Evolutionary conservation across 2,797 vertebrate genomes (phyloP), one percentile per base, ranked within the genome.

Genomic region (Rhadinocentrus ornatus): DNA sequence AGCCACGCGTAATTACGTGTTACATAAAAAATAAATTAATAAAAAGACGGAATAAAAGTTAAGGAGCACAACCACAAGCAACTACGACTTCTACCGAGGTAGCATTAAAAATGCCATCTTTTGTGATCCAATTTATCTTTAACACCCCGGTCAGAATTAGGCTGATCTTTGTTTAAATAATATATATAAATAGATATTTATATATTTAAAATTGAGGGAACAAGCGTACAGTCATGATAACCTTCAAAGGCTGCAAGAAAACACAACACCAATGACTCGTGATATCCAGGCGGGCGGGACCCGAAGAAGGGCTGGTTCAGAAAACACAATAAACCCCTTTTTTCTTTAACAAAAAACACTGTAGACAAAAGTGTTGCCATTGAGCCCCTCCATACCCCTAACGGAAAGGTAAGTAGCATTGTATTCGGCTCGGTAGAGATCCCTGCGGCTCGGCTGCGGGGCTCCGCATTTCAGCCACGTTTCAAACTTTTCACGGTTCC

Each of bases 401-500:
- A 15, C 0, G 20, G 64, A 18, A 10, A 3, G 26, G 27, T 16
- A 29, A 15, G 61, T 1, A 3, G 27, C 18, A 20, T 29, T 5
- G 32, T 13, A 3, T 22, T 0, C 5, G 7, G 1, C 3, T 37
- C 35, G 69, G 56, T 3, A 6, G 69, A 0, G 76, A 5, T 65
- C 73, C 81, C 77, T 71, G 90, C 87, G 71, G 69, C 62, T 3
- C 53, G 57, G 78, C 69, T 3, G 84, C 78, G 50, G 55, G 53
- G 67, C 77, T 24, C 86, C 6, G 68, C 82, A 16, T 29, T 73
- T 75, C 86, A 85, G 92, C 92, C 93, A 94, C 93, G 92, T 94
- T 93, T 93, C 91, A 94, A 95, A 94, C 89, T 95, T 94, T 90
- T 82, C 84, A 86, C 82, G 89, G 81, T 89, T 90, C 81, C 83